Conservation (phyloP, 2,113 vertebrate genomes). For the Myiopsitta monachus region DNA sequence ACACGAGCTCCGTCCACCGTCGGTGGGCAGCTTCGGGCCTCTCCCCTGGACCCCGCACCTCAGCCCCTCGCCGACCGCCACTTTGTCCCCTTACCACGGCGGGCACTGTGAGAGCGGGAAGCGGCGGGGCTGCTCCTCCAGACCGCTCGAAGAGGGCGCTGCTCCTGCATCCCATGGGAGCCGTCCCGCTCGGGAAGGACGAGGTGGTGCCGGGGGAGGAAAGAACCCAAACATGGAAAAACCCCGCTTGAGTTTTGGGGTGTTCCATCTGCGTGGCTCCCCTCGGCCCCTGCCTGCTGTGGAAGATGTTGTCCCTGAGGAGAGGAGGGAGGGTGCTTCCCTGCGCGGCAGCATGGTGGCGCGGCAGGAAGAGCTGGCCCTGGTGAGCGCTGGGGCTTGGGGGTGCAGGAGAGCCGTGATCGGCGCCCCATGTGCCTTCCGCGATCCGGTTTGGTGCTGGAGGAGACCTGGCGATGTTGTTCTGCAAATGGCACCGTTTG, state of each 20-base stretch:
- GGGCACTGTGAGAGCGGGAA: too few species aligned
- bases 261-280: fast-evolving
- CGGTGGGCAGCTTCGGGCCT: neutral
- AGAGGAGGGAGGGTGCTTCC: neutral
- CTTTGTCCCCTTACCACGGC: fast-evolving
- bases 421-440: neutral
- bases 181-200: too few species aligned
- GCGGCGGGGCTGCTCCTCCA: too few species aligned
- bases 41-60: too few species aligned
- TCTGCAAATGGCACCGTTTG: neutral
- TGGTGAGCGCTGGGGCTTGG: too few species aligned
- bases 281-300: fast-evolving
- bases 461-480: fast-evolving
- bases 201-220: fast-evolving
- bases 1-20: fast-evolving
- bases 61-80: neutral
- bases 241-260: fast-evolving
- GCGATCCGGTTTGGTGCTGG: too few species aligned
- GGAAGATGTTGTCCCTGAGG: neutral
- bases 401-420: neutral
- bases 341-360: fast-evolving
- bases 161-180: too few species aligned
- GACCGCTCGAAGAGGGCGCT: too few species aligned
- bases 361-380: fast-evolving
- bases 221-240: fast-evolving